Evolutionary conservation across 2,888 invertebrate species (phyloP).

Genomic region (Tridacna gigas): DNA sequence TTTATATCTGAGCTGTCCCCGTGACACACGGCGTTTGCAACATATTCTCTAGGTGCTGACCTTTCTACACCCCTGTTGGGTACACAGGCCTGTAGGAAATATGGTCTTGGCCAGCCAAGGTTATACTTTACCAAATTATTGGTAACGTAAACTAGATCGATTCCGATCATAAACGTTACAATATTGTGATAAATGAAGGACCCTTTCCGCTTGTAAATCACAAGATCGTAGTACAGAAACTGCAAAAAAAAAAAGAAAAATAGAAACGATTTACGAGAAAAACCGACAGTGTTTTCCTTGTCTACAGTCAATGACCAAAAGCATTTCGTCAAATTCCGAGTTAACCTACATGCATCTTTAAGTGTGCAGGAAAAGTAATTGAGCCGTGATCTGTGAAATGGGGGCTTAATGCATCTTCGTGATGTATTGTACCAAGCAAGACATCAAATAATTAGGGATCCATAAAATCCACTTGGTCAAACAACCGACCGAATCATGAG

Average conservation of each 20-base stretch:
- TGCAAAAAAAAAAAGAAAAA: not conserved
- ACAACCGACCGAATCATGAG: no score
- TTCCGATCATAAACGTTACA: not conserved
- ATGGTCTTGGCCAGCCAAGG: conserved; percentile 21
- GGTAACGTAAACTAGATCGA: conserved; percentile 13
- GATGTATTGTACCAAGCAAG: no score
- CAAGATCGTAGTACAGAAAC: conserved; percentile 6
- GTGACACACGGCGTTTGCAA: not conserved
- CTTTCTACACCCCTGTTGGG: not conserved
- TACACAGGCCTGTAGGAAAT: conserved; percentile 19
- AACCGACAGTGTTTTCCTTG: no score
- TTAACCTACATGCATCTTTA: no score
- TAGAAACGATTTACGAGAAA: not conserved
- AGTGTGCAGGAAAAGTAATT: no score
- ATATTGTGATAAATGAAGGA: not conserved
- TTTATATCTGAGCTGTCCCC: conserved; percentile 16
- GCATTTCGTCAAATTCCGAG: no score
- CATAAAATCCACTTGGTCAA: no score
- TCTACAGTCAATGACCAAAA: no score
- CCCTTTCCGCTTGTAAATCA: conserved; percentile 3
- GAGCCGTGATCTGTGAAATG: no score
- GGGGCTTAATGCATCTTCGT: no score
- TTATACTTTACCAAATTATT: conserved; percentile 31
- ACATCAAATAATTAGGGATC: no score
- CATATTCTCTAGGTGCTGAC: conserved; percentile 1